A percentile compares a stretch with the other conserved stretches of the same genome.
These are phyloP conservation scores for Gallinago media DNA, from an alignment of 2,113 vertebrate species.

Conservation along the genomic window DNA sequence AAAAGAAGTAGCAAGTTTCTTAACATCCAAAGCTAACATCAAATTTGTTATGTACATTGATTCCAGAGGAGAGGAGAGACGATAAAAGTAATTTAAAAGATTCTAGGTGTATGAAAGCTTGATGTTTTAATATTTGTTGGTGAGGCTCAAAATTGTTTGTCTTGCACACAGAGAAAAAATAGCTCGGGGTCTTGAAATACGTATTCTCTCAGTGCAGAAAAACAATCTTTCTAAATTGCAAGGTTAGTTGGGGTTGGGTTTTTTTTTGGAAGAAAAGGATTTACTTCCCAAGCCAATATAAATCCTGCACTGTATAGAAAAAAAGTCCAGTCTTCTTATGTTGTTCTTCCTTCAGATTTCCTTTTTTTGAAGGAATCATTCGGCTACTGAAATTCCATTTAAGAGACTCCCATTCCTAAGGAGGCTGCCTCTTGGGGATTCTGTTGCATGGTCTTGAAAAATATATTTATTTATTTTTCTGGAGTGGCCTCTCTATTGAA, in stretches of 20 bases:
- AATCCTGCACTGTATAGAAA: background rate
- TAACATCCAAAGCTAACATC: background rate
- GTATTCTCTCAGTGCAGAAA: background rate
- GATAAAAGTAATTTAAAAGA: background rate
- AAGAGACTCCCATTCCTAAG: background rate
- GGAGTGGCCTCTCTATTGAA: background rate
- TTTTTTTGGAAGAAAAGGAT: background rate
- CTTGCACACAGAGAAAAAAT: background rate
- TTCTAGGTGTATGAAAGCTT: background rate
- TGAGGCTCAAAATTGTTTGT: background rate
- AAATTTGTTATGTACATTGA: background rate
- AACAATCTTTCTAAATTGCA: background rate
- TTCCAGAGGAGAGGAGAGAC: background rate
- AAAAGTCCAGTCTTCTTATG: background rate
- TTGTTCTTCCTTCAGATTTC: background rate
- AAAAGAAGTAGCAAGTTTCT: background rate
- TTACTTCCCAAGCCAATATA: background rate
- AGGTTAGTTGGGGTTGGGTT: background rate
- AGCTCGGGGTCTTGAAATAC: background rate
- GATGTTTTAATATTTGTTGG: background rate
- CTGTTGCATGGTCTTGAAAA: background rate
- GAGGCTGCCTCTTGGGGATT: background rate
- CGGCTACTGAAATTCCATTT: background rate
- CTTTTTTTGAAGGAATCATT: background rate
- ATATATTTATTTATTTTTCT: fast-evolving